Percentiles rank a stretch among this genome's conserved stretches.
These are phyloP conservation scores for Gasterosteus aculeatus DNA, from an alignment of 2,113 vertebrate genomes.

Conservation along the genomic window DNA sequence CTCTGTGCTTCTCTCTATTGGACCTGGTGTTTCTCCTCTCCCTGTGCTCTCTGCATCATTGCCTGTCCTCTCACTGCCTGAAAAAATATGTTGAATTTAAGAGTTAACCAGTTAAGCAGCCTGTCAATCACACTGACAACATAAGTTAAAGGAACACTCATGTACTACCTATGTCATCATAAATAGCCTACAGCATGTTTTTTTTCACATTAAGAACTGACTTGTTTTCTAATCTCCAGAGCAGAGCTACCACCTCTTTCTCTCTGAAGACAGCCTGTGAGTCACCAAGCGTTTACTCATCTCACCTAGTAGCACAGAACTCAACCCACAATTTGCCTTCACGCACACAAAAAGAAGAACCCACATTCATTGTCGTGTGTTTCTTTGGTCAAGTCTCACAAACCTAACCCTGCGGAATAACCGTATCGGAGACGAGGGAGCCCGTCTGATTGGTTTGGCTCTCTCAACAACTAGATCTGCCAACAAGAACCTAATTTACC, in stretches of 20 bases:
- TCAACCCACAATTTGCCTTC: neutral
- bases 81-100: too few species aligned
- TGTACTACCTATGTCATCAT: too few species aligned
- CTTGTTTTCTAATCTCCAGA: too few species aligned
- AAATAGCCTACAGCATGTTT: too few species aligned
- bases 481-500: conserved; percentile 80
- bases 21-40: too few species aligned
- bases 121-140: too few species aligned
- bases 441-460: conserved; percentile 80
- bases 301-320: neutral
- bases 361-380: neutral
- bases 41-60: too few species aligned
- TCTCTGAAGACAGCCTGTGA: conserved; percentile 83
- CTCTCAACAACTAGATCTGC: conserved; percentile 76
- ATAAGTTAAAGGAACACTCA: too few species aligned
- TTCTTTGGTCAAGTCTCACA: conserved; percentile 73
- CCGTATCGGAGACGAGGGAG: conserved; percentile 78
- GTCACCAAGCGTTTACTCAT: conserved; percentile 21
- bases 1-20: too few species aligned
- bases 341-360: conserved; percentile 2
- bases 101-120: too few species aligned
- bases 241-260: conserved; percentile 80
- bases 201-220: too few species aligned
- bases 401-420: conserved; percentile 87
- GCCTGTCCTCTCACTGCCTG: too few species aligned